These are phyloP conservation scores for Agonopterix heracliana DNA, from an alignment of 2,888 invertebrate genomes.

Conservation along the genomic window DNA sequence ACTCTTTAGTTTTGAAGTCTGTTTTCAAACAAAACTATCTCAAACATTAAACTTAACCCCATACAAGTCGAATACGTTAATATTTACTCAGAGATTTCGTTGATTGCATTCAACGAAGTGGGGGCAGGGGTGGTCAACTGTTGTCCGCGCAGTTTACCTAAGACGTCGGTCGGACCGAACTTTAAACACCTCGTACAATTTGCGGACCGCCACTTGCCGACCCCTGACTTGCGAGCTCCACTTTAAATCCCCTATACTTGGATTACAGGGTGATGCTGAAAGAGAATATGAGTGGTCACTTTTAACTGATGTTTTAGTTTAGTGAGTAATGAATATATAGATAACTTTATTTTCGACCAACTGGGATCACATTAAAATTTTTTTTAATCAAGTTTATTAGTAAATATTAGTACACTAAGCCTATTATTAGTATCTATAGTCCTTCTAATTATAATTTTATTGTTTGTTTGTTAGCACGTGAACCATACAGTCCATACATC, in stretches of 20 bases:
- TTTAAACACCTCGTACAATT: constrained; percentile 55
- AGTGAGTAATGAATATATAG: no score
- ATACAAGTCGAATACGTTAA: neutral
- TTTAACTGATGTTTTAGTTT: no score
- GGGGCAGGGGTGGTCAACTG: constrained; percentile 18
- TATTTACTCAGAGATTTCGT: constrained; percentile 15
- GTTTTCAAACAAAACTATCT: neutral
- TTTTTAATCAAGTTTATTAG: no score
- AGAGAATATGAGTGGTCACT: no score
- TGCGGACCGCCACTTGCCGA: constrained; percentile 25
- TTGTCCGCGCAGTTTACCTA: constrained; percentile 51
- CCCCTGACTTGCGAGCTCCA: constrained; percentile 34
- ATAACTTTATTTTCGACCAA: no score
- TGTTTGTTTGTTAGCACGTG: no score
- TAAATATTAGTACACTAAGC: no score
- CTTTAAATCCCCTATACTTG: constrained; percentile 27
- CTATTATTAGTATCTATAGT: no score
- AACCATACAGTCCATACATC: no score
- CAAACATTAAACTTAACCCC: neutral
- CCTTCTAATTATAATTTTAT: no score
- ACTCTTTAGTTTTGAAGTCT: neutral
- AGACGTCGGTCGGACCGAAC: constrained; percentile 40
- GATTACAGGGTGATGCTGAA: constrained; percentile 24
- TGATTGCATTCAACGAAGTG: constrained; percentile 26
- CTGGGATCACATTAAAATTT: no score